Evolutionary conservation across 2,888 invertebrate genomes (phyloP).

Genomic region (Baccha elongata): DNA sequence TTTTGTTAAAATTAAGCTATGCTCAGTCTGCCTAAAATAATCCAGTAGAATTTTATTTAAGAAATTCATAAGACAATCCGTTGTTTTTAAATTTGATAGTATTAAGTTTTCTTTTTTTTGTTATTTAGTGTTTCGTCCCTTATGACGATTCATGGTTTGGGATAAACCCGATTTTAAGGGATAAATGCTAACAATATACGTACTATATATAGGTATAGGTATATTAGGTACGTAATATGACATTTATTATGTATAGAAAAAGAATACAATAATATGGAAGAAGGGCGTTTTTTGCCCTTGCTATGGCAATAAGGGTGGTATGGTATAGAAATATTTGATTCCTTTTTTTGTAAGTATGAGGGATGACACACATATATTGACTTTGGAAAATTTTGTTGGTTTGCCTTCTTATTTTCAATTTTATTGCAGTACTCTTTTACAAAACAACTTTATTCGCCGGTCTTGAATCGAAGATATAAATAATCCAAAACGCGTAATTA

Average conservation of each 20-base stretch:
- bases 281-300: slow-evolving; percentile 5
- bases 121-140: slow-evolving; percentile 3
- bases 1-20: neutral
- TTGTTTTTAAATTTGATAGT: slow-evolving; percentile 46
- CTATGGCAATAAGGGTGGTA: slow-evolving; percentile 13
- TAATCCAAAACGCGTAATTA: slow-evolving; percentile 15
- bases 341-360: slow-evolving; percentile 37
- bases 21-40: slow-evolving; percentile 27
- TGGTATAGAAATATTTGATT: slow-evolving; percentile 37
- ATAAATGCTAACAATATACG: slow-evolving; percentile 15
- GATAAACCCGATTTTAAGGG: slow-evolving; percentile 39
- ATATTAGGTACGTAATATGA: too few species aligned
- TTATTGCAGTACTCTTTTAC: neutral
- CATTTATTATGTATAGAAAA: too few species aligned
- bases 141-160: slow-evolving; percentile 36
- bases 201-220: neutral
- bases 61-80: slow-evolving; percentile 47
- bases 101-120: slow-evolving; percentile 8
- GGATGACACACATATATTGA: slow-evolving; percentile 6
- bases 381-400: slow-evolving; percentile 45
- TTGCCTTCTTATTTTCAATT: slow-evolving; percentile 22
- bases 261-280: slow-evolving; percentile 8
- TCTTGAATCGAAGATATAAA: slow-evolving; percentile 23
- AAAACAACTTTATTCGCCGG: slow-evolving; percentile 6
- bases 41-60: slow-evolving; percentile 34